Base-by-base conservation (phyloP, 2,888 invertebrate species). In the Tanypteryx hageni region DNA sequence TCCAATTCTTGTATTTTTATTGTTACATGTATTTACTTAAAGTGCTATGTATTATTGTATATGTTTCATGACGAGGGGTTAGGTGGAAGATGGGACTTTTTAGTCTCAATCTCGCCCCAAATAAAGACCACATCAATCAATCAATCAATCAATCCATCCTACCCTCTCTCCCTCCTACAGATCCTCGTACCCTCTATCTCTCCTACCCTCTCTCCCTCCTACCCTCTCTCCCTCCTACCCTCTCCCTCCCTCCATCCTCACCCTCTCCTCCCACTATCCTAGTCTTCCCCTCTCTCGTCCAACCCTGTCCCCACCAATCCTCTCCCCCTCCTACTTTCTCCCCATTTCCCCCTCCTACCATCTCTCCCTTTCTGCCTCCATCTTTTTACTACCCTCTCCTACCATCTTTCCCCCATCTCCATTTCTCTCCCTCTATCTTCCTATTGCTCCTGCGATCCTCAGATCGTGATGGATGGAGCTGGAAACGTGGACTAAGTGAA, bases 211-310 rank as follows among this genome's bases (percentile, higher is more conserved):
- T 76, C 27, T 8, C 13, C 10, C 22, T 22, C n/a, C 0, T n/a
- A 11, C 22, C 22, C 68, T 22, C 22, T 76, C 9, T 4, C 27
- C 22, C 76, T 18, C 27, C 27, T 18, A 76, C 18, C 27, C 13
- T 0, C 0, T 10, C 76, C n/a, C 7, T 22, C 0, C 4, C 0
- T 0, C 5, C n/a, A 0, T 10, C 22, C 22, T 9, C 18, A 1
- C 22, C 22, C 18, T 3, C 22, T 22, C 11, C 68, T 18, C 18
- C 27, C 5, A 76, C 22, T 22, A 2, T 16, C 76, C 44, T 44
- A 44, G 1, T 5, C 44, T 5, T 44, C 44, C 5, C 5, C 44
- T 44, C 44, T 44, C 44, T 44, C n/a, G n/a, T 22, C 68, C 4
- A n/a, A 22, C 22, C 76, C 76, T 27, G 22, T 76, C 27, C 13